Evolutionary conservation across 2,113 vertebrate genomes (phyloP).

Genomic region (Pteropus alecto): DNA sequence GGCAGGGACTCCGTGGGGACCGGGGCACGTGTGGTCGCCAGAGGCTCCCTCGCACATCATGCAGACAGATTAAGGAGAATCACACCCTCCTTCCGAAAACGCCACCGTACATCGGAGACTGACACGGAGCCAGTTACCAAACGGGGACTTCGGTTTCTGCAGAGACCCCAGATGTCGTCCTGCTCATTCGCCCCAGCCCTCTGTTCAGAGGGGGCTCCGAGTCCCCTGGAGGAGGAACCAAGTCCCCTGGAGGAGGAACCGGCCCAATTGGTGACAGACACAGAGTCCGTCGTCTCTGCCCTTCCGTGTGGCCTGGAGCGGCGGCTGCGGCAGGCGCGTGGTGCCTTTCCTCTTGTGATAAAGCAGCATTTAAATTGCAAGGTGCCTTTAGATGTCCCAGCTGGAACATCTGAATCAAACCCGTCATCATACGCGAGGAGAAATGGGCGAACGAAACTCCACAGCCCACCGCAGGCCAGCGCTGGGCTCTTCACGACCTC

Average conservation of each 20-base stretch:
- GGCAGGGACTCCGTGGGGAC: neutral
- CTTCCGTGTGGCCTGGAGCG: neutral
- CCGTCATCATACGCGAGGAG: neutral
- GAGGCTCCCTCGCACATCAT: neutral
- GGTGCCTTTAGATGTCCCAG: too few species aligned
- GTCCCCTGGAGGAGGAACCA: neutral
- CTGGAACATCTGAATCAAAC: neutral
- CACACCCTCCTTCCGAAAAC: neutral
- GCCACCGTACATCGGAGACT: fast-evolving
- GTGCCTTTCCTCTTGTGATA: neutral
- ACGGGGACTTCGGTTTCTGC: neutral
- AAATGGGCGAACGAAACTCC: neutral
- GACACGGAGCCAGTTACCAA: fast-evolving
- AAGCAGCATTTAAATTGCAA: neutral
- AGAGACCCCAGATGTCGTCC: fast-evolving
- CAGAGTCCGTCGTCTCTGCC: neutral
- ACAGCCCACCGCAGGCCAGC: neutral
- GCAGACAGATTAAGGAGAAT: neutral
- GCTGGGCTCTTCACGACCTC: too few species aligned
- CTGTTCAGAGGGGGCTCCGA: neutral
- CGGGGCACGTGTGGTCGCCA: neutral
- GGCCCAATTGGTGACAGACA: fast-evolving
- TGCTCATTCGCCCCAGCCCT: fast-evolving
- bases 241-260: neutral
- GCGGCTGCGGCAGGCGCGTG: fast-evolving